Evolutionary conservation across 2,797 vertebrate genomes (phyloP), one percentile per base, ranked within the genome.

Genomic region (Enteromius viviparus): DNA sequence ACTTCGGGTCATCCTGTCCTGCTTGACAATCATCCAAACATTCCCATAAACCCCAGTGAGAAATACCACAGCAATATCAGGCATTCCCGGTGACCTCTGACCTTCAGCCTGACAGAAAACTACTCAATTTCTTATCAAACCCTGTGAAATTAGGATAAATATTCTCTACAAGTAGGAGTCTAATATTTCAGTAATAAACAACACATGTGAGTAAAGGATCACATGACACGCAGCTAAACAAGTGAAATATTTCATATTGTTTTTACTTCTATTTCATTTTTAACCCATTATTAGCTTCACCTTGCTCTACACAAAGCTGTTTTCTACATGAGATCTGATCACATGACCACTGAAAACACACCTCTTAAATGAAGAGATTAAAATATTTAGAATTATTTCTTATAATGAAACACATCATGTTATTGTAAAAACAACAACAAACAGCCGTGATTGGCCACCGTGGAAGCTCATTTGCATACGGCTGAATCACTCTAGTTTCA

Each of bases 21-120:
- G 32, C 72, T 37, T 19, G 6, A 23, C 51, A 58, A 58, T 76
- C 51, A 40, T 76, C 72, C 72, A 58, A 37, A 75, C 72, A 65
- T 47, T 66, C 45, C 47, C 62, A 88, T 80, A 9, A 77, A 84
- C 55, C 77, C 77, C 10, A 40, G 32, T 7, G 64, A 53, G 45
- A 40, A 69, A 75, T 21, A 51, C 51, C 71, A 51, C 58, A 66
- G 14, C 14, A 6, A 53, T 11, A 64, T 60, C 70, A 51, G 58
- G 37, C 42, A 71, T 32, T n/a, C 21, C 6, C 32, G 29, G 4
- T 2, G 70, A 72, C 70, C 70, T 72, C 70, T 72, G 70, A 72
- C 70, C 70, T 51, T 49, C 40, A 23, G 53, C 9, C 53, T n/a
- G 53, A 55, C 19, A n/a, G 8, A 42, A 6, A 37, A 26, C 40